A percentile compares a stretch with the other conserved stretches of the same genome.
Conservation (phyloP, 2,888 invertebrate species). For the Panzeria rudis region DNA sequence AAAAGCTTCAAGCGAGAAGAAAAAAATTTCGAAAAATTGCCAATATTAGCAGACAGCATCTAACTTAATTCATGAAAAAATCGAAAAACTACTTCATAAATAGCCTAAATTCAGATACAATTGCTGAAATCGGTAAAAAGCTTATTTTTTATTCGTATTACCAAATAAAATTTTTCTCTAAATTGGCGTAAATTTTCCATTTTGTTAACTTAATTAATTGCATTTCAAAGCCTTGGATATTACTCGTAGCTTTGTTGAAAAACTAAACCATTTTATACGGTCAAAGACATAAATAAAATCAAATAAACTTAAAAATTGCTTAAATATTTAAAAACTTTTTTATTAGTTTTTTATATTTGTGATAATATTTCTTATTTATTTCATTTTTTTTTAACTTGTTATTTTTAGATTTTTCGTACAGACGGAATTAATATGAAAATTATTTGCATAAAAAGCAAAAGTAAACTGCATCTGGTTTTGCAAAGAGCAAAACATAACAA, state of each 20-base stretch:
- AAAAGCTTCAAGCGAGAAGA: too few relatives aligned
- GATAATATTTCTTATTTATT: not conserved
- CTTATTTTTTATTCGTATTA: too few relatives aligned
- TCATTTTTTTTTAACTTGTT: not conserved
- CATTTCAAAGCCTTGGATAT: not conserved
- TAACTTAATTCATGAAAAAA: too few relatives aligned
- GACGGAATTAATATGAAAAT: not conserved
- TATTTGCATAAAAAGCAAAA: slow-evolving; percentile 1
- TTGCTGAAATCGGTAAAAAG: too few relatives aligned
- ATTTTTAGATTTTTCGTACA: not conserved
- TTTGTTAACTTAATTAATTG: not conserved
- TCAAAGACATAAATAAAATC: not conserved
- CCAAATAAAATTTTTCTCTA: not conserved
- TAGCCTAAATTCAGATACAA: too few relatives aligned
- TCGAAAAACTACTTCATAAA: too few relatives aligned
- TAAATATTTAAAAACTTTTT: not conserved
- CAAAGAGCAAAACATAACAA: not conserved
- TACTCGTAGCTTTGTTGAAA: not conserved
- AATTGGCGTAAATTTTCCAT: not conserved
- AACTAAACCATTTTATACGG: not conserved
- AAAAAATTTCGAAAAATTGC: too few relatives aligned
- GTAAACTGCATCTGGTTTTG: slow-evolving; percentile 25
- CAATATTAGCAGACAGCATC: too few relatives aligned
- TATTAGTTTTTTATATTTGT: not conserved
- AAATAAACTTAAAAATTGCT: not conserved